These are phyloP conservation scores for Xiphophorus maculatus DNA, from an alignment of 2,113 vertebrate species.

Conservation along the genomic window DNA sequence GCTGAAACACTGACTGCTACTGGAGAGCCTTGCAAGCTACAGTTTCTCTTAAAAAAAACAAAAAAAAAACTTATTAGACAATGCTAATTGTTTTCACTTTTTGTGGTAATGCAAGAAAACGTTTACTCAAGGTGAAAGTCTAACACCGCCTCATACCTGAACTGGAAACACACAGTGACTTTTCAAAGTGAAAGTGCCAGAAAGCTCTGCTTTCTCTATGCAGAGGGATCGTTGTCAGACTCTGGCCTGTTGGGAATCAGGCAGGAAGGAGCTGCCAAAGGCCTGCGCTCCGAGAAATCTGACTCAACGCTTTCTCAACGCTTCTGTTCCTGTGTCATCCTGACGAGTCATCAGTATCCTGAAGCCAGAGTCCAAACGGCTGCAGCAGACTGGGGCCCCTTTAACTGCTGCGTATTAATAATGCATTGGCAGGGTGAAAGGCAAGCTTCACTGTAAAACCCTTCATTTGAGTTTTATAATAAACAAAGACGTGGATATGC, in stretches of 20 bases:
- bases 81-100: too few relatives aligned
- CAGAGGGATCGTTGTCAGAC: constrained; percentile 27
- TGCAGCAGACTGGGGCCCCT: too few relatives aligned
- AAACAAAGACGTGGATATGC: background rate
- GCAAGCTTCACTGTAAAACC: background rate
- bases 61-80: too few relatives aligned
- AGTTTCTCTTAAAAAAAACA: too few relatives aligned
- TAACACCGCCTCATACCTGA: too few relatives aligned
- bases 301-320: constrained; percentile 62
- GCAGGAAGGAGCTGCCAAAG: constrained; percentile 54
- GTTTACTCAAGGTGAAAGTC: background rate
- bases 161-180: background rate
- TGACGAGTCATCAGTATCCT: constrained; percentile 21
- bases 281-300: constrained; percentile 54
- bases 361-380: background rate
- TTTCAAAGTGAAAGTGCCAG: constrained; percentile 21
- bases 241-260: constrained; percentile 39
- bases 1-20: too few relatives aligned
- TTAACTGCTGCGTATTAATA: background rate
- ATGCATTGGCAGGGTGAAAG: background rate
- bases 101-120: background rate
- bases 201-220: constrained; percentile 1
- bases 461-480: background rate
- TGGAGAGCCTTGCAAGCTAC: too few relatives aligned
- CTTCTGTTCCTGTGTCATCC: constrained; percentile 39